Evolutionary conservation across 2,888 invertebrate genomes (phyloP).

Genomic region (Eupithecia pulchellata): DNA sequence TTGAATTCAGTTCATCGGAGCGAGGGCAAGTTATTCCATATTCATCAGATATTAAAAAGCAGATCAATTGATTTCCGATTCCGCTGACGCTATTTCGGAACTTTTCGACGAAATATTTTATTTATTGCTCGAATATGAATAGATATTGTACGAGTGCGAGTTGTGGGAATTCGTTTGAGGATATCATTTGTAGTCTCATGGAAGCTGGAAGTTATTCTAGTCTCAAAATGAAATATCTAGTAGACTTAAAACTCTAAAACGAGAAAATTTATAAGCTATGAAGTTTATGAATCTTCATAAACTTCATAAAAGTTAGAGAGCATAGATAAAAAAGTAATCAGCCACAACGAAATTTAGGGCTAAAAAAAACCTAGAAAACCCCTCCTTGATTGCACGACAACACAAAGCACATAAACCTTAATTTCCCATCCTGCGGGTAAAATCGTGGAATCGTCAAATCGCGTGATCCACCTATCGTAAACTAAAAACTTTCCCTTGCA

Average conservation of each 20-base stretch:
- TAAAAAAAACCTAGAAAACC: background rate
- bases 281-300: too few species aligned
- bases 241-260: background rate
- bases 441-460: background rate
- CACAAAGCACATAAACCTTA: constrained; percentile 9
- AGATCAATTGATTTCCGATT: constrained; percentile 9
- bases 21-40: background rate
- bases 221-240: background rate
- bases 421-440: constrained; percentile 1
- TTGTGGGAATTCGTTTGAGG: background rate
- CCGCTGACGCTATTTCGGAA: background rate
- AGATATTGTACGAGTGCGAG: background rate
- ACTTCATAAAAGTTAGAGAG: background rate
- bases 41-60: constrained; percentile 7
- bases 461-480: background rate
- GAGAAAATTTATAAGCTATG: background rate
- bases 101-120: background rate
- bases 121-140: background rate
- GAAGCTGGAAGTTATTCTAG: background rate
- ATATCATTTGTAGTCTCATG: background rate
- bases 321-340: background rate
- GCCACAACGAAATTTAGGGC: background rate
- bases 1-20: constrained; percentile 9
- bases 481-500: constrained; percentile 6
- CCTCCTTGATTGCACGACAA: constrained; percentile 2